phyloP scores from a whole-genome alignment of 2,113 vertebrate genomes.

The Petrocephalus zakoni region DNA sequence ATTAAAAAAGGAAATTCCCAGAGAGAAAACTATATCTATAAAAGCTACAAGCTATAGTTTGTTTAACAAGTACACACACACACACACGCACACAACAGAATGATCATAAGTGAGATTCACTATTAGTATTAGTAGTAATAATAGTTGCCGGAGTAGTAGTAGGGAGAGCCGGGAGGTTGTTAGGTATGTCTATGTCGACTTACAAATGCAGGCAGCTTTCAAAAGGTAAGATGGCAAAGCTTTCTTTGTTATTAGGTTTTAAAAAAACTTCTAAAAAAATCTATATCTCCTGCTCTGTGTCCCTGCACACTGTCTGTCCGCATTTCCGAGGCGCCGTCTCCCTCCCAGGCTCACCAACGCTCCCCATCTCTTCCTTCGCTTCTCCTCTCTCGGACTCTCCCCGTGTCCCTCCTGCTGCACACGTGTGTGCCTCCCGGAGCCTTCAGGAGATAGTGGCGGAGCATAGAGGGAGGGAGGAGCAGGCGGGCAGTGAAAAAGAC shows the following conservation, averaged over 20 bases:
- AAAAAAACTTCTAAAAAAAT: conserved; percentile 39
- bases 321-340: not conserved
- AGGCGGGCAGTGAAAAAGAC: not conserved
- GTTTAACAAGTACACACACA: conserved; percentile 48
- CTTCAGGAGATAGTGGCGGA: conserved; percentile 42
- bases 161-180: conserved; percentile 27
- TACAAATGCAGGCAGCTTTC: conserved; percentile 51
- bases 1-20: conserved; percentile 28
- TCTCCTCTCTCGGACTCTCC: not conserved
- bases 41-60: conserved; percentile 40
- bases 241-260: conserved; percentile 40
- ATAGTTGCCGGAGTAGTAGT: conserved; percentile 31
- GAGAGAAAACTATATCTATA: conserved; percentile 28
- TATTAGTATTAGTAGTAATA: conserved; percentile 44
- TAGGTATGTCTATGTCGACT: conserved; percentile 44
- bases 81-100: conserved; percentile 40
- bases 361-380: not conserved
- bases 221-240: conserved; percentile 46
- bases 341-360: not conserved
- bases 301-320: conserved; percentile 18
- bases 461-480: not conserved
- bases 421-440: not conserved
- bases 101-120: conserved; percentile 29
- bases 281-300: conserved; percentile 34
- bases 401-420: conserved; percentile 10